Conservation (phyloP, 2,888 invertebrate species). For the Drosophila nr. fundita region DNA sequence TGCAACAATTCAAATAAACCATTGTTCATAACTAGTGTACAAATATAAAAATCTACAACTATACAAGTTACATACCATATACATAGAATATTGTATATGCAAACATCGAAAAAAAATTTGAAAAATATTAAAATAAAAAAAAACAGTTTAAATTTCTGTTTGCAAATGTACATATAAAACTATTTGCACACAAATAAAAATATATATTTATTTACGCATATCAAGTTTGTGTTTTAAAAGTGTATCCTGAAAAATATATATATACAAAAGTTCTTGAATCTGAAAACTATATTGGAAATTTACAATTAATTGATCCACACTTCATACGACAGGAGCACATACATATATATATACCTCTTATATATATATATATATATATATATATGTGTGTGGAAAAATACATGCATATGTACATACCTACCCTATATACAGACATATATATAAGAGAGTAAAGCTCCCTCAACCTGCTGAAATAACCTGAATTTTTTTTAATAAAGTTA, state of each 20-base stretch:
- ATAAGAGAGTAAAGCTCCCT: slow-evolving; percentile 1
- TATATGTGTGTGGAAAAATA: neutral
- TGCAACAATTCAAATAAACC: slow-evolving; percentile 65
- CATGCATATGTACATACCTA: neutral
- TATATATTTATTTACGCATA: slow-evolving; percentile 19
- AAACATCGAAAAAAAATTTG: slow-evolving; percentile 31
- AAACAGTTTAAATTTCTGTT: slow-evolving; percentile 26
- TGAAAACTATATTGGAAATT: slow-evolving; percentile 15
- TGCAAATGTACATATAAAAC: slow-evolving; percentile 23
- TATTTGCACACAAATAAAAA: slow-evolving; percentile 21
- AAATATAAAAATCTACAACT: slow-evolving; percentile 33
- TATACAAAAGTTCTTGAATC: slow-evolving; percentile 20
- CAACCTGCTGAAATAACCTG: neutral
- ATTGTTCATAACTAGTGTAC: slow-evolving; percentile 36
- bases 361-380: slow-evolving; percentile 13
- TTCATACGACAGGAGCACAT: slow-evolving; percentile 15
- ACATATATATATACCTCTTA: slow-evolving; percentile 4
- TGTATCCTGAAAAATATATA: slow-evolving; percentile 35
- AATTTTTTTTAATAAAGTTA: neutral
- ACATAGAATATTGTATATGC: slow-evolving; percentile 39
- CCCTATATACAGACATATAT: neutral
- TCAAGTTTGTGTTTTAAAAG: slow-evolving; percentile 57
- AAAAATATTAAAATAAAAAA: slow-evolving; percentile 11
- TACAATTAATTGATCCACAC: slow-evolving; percentile 17
- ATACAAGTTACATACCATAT: slow-evolving; percentile 24